Evolutionary conservation across 2,888 invertebrate species (phyloP), one percentile per base, ranked within the genome.

Genomic region (Amaurobius ferox): DNA sequence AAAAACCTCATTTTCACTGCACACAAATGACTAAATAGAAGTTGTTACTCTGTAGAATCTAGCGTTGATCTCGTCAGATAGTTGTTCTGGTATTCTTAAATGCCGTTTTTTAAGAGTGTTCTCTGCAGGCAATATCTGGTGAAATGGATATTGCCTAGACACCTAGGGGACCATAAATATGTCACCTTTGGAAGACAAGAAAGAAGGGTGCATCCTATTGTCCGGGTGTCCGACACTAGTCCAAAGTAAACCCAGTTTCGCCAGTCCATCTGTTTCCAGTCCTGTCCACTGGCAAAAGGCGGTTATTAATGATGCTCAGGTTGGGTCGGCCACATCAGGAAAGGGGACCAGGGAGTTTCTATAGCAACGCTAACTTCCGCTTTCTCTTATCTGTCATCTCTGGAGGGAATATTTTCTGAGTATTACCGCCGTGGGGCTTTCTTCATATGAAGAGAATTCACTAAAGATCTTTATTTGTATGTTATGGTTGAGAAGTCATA

Each of bases 361-460:
- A 86, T 86, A 79, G 85, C 73, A 86, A 85, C 83, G 77, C 70
- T 44, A 73, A 81, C 81, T 77, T 85, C 85, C 85, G 72, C 61
- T 86, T 78, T 78, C 85, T 79, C 85, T 86, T 86, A 86, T 86
- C 85, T 79, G 78, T 79, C 85, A 86, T 86, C 78, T 86, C 55
- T 66, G 73, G 35, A 72, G 64, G 85, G 77, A 85, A 85, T 85
- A 86, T 72, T 76, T 83, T 83, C 77, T 32, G 40, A 70, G 85
- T 72, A 76, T 71, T 78, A 85, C 77, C 62, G 66, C 68, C 35
- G 61, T 44, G 83, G 83, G 77, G 64, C 44, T 85, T 77, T 83
- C 77, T 83, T 76, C 72, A 72, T 39, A 77, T 80, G 68, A 66
- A 44, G 73, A 61, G 26, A 66, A 85, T 72, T 77, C 35, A 70